Base-by-base conservation (phyloP, 2,888 invertebrate genomes). In the Zygaena filipendulae region DNA sequence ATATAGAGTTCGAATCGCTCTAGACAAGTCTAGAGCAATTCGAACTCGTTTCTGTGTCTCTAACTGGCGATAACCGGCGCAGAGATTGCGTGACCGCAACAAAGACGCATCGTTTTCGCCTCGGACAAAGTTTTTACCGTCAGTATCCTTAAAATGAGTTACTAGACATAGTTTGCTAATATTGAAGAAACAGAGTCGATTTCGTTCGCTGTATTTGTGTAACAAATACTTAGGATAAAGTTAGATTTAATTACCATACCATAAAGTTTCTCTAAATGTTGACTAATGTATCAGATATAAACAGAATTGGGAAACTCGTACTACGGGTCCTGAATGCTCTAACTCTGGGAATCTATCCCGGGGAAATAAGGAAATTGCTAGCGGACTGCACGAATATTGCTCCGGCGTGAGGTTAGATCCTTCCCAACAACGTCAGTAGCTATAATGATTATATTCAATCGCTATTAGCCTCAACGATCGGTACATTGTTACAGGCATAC, bases 291-390 rank as follows among this genome's bases (percentile, higher is more conserved):
- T n/a, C n/a, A n/a, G n/a, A n/a, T n/a, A n/a, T n/a, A n/a, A n/a
- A n/a, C n/a, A n/a, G n/a, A n/a, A n/a, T n/a, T n/a, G n/a, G n/a
- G n/a, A n/a, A n/a, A n/a, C n/a, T n/a, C n/a, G n/a, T n/a, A n/a
- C n/a, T n/a, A n/a, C n/a, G n/a, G n/a, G n/a, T n/a, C n/a, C n/a
- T n/a, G n/a, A n/a, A n/a, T n/a, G n/a, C n/a, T n/a, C 51, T 50
- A 51, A 47, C 59, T 63, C 66, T 67, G 69, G 58, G 71, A 72
- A 72, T 52, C 44, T 45, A 66, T 61, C 61, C 60, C 39, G 42
- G 40, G 38, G 50, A 62, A 72, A 72, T 72, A 64, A 74, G 75
- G 72, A 74, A 74, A 74, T 63, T 51, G 63, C 61, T 57, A 51
- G 50, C 35, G 59, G 43, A 44, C 55, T 42, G 62, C 61, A 68